Evolutionary conservation across 2,113 vertebrate species (phyloP).

Genomic region (Burhinus bistriatus): DNA sequence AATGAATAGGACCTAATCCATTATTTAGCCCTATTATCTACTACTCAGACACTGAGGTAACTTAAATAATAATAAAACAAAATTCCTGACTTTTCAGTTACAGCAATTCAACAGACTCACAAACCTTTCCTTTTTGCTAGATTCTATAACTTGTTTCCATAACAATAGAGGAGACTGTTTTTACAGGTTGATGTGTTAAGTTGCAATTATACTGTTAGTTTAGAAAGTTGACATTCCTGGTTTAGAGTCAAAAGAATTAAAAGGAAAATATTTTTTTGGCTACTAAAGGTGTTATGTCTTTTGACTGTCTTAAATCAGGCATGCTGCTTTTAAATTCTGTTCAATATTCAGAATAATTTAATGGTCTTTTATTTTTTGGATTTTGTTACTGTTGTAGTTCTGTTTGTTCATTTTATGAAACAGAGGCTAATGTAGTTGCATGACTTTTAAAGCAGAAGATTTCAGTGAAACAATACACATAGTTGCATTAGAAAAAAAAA

Average conservation of each 20-base stretch:
- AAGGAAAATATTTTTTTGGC: background rate
- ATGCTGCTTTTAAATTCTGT: background rate
- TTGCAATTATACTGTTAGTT: background rate
- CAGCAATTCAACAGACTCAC: background rate
- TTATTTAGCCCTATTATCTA: background rate
- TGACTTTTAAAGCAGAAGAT: background rate
- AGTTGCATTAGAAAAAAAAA: background rate
- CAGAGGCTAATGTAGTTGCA: background rate
- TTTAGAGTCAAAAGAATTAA: background rate
- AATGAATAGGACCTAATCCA: background rate
- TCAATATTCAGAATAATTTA: background rate
- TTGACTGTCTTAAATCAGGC: background rate
- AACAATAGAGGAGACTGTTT: background rate
- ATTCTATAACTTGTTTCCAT: background rate
- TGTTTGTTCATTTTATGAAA: background rate
- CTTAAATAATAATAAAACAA: background rate
- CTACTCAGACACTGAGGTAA: background rate
- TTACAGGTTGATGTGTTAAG: background rate
- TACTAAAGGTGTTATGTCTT: background rate
- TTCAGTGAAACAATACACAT: background rate
- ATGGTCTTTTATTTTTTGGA: accelerated
- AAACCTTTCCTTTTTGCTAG: background rate
- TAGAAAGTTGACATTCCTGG: background rate
- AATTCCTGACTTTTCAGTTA: background rate
- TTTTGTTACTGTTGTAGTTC: background rate